phyloP scores from a whole-genome alignment of 2,797 vertebrate species.

The Prunella strophiata region DNA sequence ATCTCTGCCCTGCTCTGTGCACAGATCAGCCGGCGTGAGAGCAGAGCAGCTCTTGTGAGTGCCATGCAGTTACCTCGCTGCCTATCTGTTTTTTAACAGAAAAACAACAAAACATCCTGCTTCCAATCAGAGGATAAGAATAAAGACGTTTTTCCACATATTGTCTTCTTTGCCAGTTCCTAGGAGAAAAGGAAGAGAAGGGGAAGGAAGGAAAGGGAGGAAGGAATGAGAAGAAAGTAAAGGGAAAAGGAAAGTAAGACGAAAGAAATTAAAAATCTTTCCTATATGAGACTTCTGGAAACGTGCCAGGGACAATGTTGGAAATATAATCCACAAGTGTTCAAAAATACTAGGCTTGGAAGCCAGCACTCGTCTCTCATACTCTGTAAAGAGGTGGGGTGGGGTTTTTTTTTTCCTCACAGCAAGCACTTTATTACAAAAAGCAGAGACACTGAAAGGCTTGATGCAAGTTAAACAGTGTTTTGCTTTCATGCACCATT shows the following conservation, averaged over 20 bases:
- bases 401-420: neutral
- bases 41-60: neutral
- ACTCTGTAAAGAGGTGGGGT: neutral
- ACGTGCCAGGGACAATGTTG: neutral
- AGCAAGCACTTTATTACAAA: neutral
- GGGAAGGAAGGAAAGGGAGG: neutral
- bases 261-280: neutral
- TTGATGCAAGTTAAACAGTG: neutral
- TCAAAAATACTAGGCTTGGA: neutral
- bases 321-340: neutral
- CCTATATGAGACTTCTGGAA: neutral
- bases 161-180: neutral
- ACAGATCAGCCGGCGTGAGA: rapidly evolving
- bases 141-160: neutral
- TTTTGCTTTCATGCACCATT: neutral
- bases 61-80: neutral
- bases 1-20: rapidly evolving
- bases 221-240: neutral
- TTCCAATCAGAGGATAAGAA: neutral
- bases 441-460: neutral
- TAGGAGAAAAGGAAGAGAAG: neutral
- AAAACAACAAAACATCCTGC: neutral
- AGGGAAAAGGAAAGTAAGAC: neutral
- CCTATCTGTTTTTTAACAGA: neutral
- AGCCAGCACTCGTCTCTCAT: neutral